phyloP scores from a whole-genome alignment of 2,113 vertebrate species.

The Ochotona curzoniae region DNA sequence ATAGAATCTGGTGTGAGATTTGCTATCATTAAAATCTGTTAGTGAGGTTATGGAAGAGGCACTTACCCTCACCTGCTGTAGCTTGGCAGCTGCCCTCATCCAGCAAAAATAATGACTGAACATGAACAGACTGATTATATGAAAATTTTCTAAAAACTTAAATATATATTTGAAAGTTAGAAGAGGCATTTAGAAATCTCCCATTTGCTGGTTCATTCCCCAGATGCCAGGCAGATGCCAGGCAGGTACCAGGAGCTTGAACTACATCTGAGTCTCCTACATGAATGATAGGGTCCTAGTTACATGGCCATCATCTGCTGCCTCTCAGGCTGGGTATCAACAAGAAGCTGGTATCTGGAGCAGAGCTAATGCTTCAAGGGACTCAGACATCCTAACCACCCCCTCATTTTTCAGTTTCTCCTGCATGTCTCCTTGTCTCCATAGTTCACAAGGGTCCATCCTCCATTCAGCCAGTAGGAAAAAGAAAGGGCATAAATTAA shows the following conservation, averaged over 20 bases:
- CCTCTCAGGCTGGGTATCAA: no score
- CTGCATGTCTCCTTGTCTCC: not conserved
- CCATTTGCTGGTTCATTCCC: no score
- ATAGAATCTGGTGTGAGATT: not conserved
- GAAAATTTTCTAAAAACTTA: not conserved
- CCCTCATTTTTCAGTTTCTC: not conserved
- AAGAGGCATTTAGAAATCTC: no score
- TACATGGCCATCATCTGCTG: no score
- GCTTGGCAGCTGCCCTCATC: not conserved
- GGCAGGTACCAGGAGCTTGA: no score
- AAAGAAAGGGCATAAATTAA: not conserved
- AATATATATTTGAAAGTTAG: no score
- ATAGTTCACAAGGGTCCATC: not conserved
- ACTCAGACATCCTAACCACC: no score
- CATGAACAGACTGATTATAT: not conserved
- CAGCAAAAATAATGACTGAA: not conserved
- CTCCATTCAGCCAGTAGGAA: not conserved
- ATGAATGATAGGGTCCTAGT: no score
- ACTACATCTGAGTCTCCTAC: no score
- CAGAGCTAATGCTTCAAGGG: no score
- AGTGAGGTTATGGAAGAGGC: not conserved
- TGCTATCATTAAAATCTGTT: not conserved
- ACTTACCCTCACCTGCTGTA: not conserved
- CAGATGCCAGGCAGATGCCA: no score
- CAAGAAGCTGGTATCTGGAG: no score